Evolutionary conservation across 2,797 vertebrate genomes (phyloP).

Genomic region (Notamacropus eugenii): DNA sequence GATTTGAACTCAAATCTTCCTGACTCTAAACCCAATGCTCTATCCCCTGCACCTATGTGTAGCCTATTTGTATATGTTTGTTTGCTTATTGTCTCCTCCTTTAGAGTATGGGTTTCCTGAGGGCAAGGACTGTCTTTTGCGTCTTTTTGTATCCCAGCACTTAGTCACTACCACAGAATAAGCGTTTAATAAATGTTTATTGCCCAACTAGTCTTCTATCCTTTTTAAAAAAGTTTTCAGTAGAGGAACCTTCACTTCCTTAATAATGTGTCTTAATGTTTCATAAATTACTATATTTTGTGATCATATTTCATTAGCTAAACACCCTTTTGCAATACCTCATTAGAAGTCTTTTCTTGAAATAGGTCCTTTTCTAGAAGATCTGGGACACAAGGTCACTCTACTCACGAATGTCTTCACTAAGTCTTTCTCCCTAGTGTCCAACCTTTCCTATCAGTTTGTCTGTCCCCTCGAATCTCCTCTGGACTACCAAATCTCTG

Average conservation of each 20-base stretch:
- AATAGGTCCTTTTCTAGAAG: neutral
- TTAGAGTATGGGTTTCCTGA: neutral
- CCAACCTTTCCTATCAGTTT: neutral
- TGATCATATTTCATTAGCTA: neutral
- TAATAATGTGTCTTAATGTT: neutral
- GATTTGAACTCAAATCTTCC: neutral
- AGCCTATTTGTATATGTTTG: too few relatives aligned
- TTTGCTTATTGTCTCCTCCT: neutral
- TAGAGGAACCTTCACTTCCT: neutral
- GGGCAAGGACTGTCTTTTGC: neutral
- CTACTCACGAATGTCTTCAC: neutral
- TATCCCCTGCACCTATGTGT: neutral
- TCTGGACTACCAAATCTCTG: neutral
- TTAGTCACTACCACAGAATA: neutral
- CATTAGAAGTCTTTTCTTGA: neutral
- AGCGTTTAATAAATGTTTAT: neutral
- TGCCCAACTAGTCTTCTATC: neutral
- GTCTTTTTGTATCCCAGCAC: neutral
- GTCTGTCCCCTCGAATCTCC: neutral
- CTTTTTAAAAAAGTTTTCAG: neutral
- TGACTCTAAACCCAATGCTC: neutral
- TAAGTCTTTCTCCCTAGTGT: neutral
- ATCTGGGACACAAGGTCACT: neutral
- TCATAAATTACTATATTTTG: neutral
- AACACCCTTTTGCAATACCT: neutral